Evolutionary conservation across 2,113 vertebrate species (phyloP).

Genomic region (Lethenteron reissneri): DNA sequence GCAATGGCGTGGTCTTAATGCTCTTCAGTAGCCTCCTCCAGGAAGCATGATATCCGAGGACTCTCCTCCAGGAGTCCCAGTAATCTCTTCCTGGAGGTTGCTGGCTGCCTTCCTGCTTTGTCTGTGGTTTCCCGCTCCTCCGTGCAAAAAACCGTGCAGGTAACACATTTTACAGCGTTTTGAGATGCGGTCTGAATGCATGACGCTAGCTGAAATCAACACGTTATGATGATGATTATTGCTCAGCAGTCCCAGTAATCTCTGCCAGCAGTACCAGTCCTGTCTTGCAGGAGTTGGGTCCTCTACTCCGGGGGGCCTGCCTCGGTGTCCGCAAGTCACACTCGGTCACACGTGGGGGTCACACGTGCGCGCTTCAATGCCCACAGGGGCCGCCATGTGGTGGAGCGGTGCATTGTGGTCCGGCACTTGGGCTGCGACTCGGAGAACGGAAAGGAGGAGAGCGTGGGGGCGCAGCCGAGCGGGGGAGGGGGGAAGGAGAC

Average conservation of each 20-base stretch:
- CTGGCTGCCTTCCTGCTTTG: no score
- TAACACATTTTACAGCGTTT: not conserved
- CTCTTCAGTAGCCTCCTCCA: not conserved
- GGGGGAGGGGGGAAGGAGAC: no score
- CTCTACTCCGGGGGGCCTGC: not conserved
- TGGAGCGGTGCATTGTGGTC: conserved; percentile 32
- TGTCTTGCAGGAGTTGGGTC: not conserved
- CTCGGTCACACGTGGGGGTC: not conserved
- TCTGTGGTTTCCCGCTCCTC: no score
- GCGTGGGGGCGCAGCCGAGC: no score
- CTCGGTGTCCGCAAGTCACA: not conserved
- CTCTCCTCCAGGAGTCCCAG: no score
- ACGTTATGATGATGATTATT: no score
- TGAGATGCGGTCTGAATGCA: not conserved
- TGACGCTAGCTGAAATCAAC: not conserved
- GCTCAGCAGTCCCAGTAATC: no score
- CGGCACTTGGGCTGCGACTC: conserved; percentile 20
- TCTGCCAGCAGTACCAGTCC: no score
- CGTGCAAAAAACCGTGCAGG: no score
- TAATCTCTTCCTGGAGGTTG: no score
- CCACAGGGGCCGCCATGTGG: conserved; percentile 9
- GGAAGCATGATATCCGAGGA: not conserved
- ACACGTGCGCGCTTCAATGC: not conserved
- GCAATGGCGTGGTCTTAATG: no score
- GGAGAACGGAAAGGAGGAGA: conserved; percentile 13